phyloP scores from a whole-genome alignment of 1,140 invertebrate genomes.

The Calliphora vicina region DNA sequence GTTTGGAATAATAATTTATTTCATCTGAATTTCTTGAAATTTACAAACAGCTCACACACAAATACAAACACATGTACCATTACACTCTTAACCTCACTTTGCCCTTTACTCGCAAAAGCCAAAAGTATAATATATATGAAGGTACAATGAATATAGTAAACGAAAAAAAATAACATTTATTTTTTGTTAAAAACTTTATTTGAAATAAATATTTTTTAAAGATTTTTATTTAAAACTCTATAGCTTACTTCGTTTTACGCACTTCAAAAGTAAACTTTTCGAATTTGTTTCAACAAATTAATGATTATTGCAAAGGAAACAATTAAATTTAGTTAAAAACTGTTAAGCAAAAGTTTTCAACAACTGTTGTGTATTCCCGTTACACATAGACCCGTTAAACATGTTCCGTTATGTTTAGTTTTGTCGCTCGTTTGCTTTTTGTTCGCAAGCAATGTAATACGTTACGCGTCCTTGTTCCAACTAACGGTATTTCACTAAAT shows the following conservation, averaged over 20 bases:
- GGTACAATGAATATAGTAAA: background rate
- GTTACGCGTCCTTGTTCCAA: conserved; percentile 60
- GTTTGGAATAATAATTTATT: background rate
- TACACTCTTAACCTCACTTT: conserved; percentile 13
- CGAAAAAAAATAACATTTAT: background rate
- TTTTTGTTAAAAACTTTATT: too few species aligned
- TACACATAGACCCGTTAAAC: background rate
- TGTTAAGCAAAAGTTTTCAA: background rate
- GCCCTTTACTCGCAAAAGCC: background rate
- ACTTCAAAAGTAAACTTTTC: background rate
- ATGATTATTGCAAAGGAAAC: background rate
- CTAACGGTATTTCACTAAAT: conserved; percentile 57
- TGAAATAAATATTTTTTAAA: too few species aligned
- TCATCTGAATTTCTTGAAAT: background rate
- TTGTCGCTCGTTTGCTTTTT: background rate
- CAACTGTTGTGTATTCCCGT: background rate
- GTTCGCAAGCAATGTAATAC: conserved; percentile 45
- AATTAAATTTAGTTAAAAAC: background rate
- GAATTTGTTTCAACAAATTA: background rate
- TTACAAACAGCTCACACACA: background rate
- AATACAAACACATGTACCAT: background rate
- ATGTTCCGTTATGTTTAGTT: background rate
- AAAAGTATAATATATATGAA: background rate
- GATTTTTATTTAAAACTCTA: background rate
- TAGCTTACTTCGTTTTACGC: background rate